Base-by-base conservation (phyloP, 1,140 invertebrate species). In the Lanistes nyassanus region DNA sequence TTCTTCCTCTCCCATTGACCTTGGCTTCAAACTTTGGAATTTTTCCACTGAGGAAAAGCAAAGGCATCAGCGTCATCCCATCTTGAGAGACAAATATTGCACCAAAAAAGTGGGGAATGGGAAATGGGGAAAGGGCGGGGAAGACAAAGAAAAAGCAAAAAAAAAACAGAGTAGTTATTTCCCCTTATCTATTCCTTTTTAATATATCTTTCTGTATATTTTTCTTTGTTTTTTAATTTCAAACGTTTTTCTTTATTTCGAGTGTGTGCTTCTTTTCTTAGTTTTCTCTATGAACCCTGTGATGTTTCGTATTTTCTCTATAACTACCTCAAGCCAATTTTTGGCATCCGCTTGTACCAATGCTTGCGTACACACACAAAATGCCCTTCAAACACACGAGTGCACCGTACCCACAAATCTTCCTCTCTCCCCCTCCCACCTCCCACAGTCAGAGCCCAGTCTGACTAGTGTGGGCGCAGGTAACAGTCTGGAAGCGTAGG, bases 361-460 rank as follows among this genome's bases (percentile, higher is more conserved):
- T 64, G 62, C 37, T 29, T 64, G n/a, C 62, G 29, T 31, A 19
- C 4, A 19, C 23, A 60, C 56, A 60, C 9, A 19, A 31, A 0
- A 9, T 26, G 23, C 23, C 11, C 13, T 11, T 23, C 2, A 16
- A 60, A 9, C 23, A 9, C 11, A 0, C 23, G 23, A 11, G 13
- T 60, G 1, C 23, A 1, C 56, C 31, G 0, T 31, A 23, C 62
- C 34, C 19, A 6, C 29, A 9, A 21, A n/a, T 16, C 29, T 19
- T 65, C 29, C 62, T 1, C 26, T 2, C 62, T 9, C 62, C 29
- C n/a, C 23, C n/a, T 37, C n/a, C 21, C 62, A 3, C 26, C 31
- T 19, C 34, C 37, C 62, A 9, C 62, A 6, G 7, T 34, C 84
- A 85, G 84, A 83, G 95, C 36, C 94, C 78, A 0, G 74, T 56